A percentile compares a stretch with the other conserved stretches of the same genome.
These are phyloP conservation scores for Crenuchus spilurus DNA, from an alignment of 2,797 vertebrate genomes.

Conservation along the genomic window DNA sequence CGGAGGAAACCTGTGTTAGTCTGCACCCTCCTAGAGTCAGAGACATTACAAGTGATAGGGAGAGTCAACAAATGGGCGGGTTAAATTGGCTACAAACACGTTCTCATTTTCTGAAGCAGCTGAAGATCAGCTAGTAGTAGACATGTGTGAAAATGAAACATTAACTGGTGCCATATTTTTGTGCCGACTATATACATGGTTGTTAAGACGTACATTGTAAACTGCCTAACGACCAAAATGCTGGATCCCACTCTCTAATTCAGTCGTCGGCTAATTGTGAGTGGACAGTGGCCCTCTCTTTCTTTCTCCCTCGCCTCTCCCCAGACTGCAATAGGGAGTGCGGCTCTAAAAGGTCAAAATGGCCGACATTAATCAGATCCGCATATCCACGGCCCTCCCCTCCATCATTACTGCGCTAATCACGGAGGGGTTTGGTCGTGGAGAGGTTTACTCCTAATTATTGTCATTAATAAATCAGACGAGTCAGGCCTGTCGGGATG, in stretches of 20 bases:
- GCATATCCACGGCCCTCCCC: constrained; percentile 54
- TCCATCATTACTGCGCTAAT: constrained; percentile 66
- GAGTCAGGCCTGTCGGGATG: constrained; percentile 63
- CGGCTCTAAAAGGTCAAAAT: constrained; percentile 64
- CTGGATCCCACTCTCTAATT: constrained; percentile 48
- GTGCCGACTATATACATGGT: background rate
- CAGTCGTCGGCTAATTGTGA: constrained; percentile 54
- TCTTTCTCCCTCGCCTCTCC: constrained; percentile 40
- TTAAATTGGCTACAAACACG: no score
- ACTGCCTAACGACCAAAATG: constrained; percentile 44
- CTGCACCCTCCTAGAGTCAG: no score
- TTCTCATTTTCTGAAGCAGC: no score
- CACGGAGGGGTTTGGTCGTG: constrained; percentile 65
- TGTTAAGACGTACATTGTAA: constrained; percentile 35
- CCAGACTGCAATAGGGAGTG: constrained; percentile 50
- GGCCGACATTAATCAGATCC: constrained; percentile 63
- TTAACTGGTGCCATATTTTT: background rate
- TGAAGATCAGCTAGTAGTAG: no score
- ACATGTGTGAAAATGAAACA: no score
- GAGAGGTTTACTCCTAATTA: constrained; percentile 70
- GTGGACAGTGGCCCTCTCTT: constrained; percentile 53
- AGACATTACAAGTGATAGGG: no score
- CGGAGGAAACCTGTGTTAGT: no score
- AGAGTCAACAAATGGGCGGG: no score
- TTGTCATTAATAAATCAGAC: constrained; percentile 70